Base-by-base conservation (phyloP, 2,797 vertebrate genomes). In the Garrulus glandarius region DNA sequence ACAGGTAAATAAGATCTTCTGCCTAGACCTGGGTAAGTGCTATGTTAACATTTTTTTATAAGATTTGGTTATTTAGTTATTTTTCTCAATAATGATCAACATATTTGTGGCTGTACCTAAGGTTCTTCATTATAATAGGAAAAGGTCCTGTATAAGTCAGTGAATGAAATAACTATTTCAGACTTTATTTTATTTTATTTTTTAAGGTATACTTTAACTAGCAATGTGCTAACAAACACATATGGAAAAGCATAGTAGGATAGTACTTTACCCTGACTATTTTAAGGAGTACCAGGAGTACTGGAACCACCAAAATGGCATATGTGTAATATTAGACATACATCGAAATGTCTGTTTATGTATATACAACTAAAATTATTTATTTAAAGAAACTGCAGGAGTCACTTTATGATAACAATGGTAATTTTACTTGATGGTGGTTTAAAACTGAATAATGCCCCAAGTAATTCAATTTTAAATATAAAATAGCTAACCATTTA, bases 391-490 rank as follows among this genome's bases (percentile, higher is more conserved):
- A 84, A 80, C 50, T 53, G 14, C 18, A 15, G 87, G 87, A 85
- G 92, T 65, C 44, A 43, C 10, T 86, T 83, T 89, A 72, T 43
- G 52, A 34, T 43, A 63, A 2, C 36, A 37, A 88, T 69, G 55
- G 2, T 50, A 91, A 82, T 89, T 90, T 93, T 85, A 59, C 78
- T 91, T 92, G 59, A 64, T 50, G 46, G 70, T 72, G 22, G 3
- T 77, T 91, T 91, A 91, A 93, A 97, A 92, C 22, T 49, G 52
- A 89, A 30, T 84, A 50, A 82, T 46, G 5, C 10, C 46, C 7
- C n/a, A 93, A 94, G 91, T 92, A 94, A 92, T 82, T 96, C 5
- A 56, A 52, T 96, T 95, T 93, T 74, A 86, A 82, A 93, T 95
- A 83, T 89, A 95, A 95, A 78, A 67, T 39, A 39, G 24, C 41